Base-by-base conservation (phyloP, 2,888 invertebrate species). In the Erebia ligea region DNA sequence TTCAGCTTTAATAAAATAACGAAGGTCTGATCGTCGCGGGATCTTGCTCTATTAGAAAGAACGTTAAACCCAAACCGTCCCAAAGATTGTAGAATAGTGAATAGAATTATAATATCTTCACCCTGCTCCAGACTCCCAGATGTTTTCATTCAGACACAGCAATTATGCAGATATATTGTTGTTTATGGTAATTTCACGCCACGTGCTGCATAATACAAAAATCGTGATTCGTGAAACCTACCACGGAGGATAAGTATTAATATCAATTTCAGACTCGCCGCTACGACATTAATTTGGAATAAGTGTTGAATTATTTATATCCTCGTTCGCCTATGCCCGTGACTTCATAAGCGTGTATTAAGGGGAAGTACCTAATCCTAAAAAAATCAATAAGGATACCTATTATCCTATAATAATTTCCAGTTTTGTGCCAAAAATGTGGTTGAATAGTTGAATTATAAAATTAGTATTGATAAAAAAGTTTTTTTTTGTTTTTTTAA, bases 131-230 rank as follows among this genome's bases (percentile, higher is more conserved):
- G 45, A 62, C 45, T 45, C 45, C 45, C 65, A 65, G 54, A 52
- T 65, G 65, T 56, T 65, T 42, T 42, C 42, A 42, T 19, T 54
- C 65, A 40, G 54, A 34, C 65, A n/a, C n/a, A 40, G 8, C 40
- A 54, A 65, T 65, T 65, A 56, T 56, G 65, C 42, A 65, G 65
- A 65, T 65, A 56, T 56, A 56, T 65, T 42, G 42, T 65, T 65
- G 65, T 65, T 54, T 5, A 65, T 65, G 65, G 65, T 65, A 65
- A 65, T 65, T 65, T 40, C 42, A 56, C 56, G 42, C 56, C 65
- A 40, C 65, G 54, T 65, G 54, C 56, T 42, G 65, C 54, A 65
- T 65, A 56, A 56, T 65, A 65, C 56, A 56, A 65, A 65, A 65
- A 65, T 56, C 54, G 40, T 21, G 17, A 42, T 65, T 65, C 54